Evolutionary conservation across 2,113 vertebrate species (phyloP).

Genomic region (Eclectus roratus): DNA sequence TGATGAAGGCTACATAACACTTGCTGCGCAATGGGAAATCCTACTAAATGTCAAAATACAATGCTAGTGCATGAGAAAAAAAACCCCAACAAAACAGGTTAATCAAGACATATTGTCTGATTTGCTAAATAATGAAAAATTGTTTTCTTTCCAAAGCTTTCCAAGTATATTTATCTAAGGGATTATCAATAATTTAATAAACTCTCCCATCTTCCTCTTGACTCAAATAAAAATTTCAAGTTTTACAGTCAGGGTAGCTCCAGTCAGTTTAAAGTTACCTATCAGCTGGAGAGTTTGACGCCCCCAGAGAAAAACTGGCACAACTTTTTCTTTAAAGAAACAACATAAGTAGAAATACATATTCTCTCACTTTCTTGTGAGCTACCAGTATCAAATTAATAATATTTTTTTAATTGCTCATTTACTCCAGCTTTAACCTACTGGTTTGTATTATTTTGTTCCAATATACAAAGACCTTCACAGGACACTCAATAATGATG

Average conservation of each 20-base stretch:
- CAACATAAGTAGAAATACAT: background rate
- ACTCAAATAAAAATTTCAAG: background rate
- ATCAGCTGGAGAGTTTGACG: background rate
- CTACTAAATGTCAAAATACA: background rate
- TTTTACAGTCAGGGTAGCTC: background rate
- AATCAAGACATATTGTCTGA: background rate
- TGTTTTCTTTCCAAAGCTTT: background rate
- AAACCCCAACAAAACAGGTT: background rate
- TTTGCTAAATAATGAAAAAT: background rate
- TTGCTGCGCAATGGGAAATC: background rate
- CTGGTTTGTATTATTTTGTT: background rate
- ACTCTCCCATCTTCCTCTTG: background rate
- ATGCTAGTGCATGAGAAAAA: background rate
- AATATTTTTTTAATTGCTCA: background rate
- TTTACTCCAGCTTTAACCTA: background rate
- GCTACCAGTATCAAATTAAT: background rate
- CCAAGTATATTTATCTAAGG: background rate
- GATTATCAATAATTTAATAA: background rate
- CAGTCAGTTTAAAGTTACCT: background rate
- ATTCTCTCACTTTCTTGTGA: background rate
- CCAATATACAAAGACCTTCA: background rate
- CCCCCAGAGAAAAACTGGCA: rapidly evolving
- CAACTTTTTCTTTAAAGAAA: background rate
- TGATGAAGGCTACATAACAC: background rate
- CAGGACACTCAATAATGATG: background rate